Percentiles rank a stretch among this genome's conserved stretches.
phyloP scores from a whole-genome alignment of 2,113 vertebrate species.

The Gymnogyps californianus region DNA sequence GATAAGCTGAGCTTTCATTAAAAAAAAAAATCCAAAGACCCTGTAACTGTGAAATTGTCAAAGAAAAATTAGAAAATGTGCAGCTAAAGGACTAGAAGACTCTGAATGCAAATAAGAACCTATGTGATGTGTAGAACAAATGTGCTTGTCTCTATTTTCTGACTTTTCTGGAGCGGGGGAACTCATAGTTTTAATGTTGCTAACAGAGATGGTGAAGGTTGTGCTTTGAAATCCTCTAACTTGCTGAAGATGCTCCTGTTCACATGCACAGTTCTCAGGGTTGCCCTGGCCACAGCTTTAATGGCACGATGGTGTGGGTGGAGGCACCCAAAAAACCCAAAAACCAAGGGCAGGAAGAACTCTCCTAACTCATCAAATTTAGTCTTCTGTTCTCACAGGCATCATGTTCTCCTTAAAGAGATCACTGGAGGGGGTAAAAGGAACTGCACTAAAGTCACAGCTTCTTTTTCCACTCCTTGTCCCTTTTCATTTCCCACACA shows the following conservation, averaged over 20 bases:
- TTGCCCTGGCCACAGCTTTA: background rate
- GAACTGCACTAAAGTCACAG: background rate
- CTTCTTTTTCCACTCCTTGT: background rate
- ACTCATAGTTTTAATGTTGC: background rate
- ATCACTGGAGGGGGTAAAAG: background rate
- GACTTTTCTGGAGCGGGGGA: background rate
- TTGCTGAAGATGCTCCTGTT: constrained; percentile 17
- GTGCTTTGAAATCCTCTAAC: background rate
- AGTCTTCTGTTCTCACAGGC: background rate
- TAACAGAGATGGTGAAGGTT: background rate
- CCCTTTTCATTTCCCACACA: background rate
- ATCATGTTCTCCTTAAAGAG: background rate
- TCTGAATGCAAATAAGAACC: background rate
- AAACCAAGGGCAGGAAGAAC: background rate
- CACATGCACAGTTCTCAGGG: background rate
- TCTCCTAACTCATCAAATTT: background rate
- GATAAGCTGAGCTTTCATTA: background rate
- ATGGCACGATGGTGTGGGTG: background rate
- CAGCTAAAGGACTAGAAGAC: background rate
- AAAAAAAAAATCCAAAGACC: background rate
- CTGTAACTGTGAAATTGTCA: background rate
- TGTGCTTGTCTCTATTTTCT: background rate
- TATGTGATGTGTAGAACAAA: background rate
- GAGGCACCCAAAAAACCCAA: background rate
- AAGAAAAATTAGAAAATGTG: background rate